Percentiles rank a stretch among this genome's conserved stretches.
Conservation (phyloP, 2,888 invertebrate genomes). For the Diplolepis rosae region DNA sequence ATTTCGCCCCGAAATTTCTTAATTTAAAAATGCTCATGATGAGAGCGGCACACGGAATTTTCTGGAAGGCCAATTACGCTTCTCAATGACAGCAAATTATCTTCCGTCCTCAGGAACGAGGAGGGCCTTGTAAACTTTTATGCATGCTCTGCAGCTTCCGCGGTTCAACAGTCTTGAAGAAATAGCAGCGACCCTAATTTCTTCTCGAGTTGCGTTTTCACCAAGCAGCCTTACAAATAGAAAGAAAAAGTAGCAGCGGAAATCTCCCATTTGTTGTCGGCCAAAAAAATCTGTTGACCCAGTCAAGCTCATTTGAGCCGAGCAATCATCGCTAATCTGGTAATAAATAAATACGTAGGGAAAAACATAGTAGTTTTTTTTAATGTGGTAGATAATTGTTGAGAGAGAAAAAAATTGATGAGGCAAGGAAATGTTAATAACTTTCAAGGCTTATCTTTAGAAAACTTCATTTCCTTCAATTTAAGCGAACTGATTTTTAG, state of each 20-base stretch:
- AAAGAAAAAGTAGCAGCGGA: background rate
- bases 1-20: conserved; percentile 57
- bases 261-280: background rate
- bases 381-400: background rate
- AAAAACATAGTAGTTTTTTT: background rate
- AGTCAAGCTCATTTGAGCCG: background rate
- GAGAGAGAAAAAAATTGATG: background rate
- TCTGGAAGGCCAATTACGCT: conserved; percentile 61
- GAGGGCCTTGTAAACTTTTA: conserved; percentile 33
- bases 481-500: too few relatives aligned
- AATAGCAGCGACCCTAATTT: conserved; percentile 57
- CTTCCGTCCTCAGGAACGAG: conserved; percentile 45
- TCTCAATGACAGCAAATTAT: conserved; percentile 59
- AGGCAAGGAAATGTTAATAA: background rate
- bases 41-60: conserved; percentile 33
- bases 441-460: too few relatives aligned
- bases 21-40: conserved; percentile 47
- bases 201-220: conserved; percentile 56
- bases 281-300: background rate
- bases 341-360: background rate
- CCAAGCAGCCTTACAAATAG: conserved; percentile 25
- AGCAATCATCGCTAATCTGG: background rate
- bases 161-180: conserved; percentile 33
- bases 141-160: conserved; percentile 29
- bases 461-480: too few relatives aligned